phyloP scores from a whole-genome alignment of 1,140 invertebrate species.

The Mya arenaria region DNA sequence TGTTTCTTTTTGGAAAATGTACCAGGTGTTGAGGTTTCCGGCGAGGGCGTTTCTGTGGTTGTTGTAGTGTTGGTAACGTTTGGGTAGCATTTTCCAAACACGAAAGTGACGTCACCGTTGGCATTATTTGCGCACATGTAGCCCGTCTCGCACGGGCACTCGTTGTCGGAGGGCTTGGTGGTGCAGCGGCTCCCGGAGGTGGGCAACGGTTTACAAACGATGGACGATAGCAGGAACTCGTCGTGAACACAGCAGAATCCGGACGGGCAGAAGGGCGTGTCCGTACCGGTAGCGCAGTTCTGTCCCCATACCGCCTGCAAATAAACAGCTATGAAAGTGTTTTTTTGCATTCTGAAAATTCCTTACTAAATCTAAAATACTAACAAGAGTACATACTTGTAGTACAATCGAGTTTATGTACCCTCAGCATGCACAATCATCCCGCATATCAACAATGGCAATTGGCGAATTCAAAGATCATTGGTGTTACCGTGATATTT shows the following conservation, averaged over 20 bases:
- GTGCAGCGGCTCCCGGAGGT: constrained; percentile 40
- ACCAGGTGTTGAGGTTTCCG: background rate
- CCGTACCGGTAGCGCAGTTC: too few relatives aligned
- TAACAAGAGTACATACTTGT: too few relatives aligned
- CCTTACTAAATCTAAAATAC: too few relatives aligned
- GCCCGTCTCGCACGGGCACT: constrained; percentile 55
- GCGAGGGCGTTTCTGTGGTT: background rate
- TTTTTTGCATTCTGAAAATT: too few relatives aligned
- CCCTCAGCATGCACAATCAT: too few relatives aligned
- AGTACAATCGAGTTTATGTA: too few relatives aligned
- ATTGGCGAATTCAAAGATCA: too few relatives aligned
- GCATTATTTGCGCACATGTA: constrained; percentile 57
- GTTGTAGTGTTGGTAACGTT: background rate
- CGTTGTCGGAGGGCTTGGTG: constrained; percentile 50
- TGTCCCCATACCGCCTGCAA: too few relatives aligned
- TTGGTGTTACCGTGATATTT: too few relatives aligned
- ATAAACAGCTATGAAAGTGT: too few relatives aligned
- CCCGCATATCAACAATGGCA: too few relatives aligned
- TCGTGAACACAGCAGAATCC: constrained; percentile 66
- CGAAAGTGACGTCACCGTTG: constrained; percentile 39
- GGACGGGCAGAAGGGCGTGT: too few relatives aligned
- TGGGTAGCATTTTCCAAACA: constrained; percentile 57
- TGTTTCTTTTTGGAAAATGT: background rate
- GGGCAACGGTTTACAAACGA: constrained; percentile 60
- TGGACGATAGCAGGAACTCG: constrained; percentile 60